Evolutionary conservation across 2,113 vertebrate species (phyloP).

Genomic region (Corvus moneduloides): DNA sequence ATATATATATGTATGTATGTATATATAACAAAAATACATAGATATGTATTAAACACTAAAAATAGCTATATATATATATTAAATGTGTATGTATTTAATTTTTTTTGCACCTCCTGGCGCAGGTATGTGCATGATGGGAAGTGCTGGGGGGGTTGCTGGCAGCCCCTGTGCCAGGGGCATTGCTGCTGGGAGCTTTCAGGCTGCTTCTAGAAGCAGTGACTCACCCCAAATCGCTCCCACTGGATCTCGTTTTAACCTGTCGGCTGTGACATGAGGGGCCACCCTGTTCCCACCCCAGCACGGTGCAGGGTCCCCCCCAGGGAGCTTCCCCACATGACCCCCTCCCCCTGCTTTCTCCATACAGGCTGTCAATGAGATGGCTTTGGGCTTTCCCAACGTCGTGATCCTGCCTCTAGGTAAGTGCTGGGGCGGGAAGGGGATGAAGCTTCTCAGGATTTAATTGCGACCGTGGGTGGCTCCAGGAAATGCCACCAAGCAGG

Average conservation of each 20-base stretch:
- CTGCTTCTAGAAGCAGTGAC: neutral
- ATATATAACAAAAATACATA: neutral
- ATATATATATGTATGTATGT: neutral
- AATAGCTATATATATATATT: neutral
- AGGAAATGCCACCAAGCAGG: neutral
- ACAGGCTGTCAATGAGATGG: conserved; percentile 33
- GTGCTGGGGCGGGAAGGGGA: neutral
- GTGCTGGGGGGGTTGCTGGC: neutral
- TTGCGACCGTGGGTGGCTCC: neutral
- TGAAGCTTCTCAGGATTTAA: neutral
- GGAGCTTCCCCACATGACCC: accelerated
- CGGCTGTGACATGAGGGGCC: accelerated
- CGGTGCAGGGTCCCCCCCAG: accelerated
- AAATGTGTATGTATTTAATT: neutral
- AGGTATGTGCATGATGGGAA: neutral
- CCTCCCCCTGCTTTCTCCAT: neutral
- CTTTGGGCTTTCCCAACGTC: conserved; percentile 27
- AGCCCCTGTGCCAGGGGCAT: accelerated
- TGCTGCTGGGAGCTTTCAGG: accelerated
- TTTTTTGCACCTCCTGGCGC: accelerated
- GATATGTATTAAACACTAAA: no score
- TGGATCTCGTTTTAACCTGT: neutral
- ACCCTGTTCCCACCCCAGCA: accelerated
- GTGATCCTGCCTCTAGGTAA: conserved; percentile 30
- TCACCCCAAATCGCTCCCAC: accelerated